Conservation (phyloP, 2,888 invertebrate genomes). For the Acronicta aceris region DNA sequence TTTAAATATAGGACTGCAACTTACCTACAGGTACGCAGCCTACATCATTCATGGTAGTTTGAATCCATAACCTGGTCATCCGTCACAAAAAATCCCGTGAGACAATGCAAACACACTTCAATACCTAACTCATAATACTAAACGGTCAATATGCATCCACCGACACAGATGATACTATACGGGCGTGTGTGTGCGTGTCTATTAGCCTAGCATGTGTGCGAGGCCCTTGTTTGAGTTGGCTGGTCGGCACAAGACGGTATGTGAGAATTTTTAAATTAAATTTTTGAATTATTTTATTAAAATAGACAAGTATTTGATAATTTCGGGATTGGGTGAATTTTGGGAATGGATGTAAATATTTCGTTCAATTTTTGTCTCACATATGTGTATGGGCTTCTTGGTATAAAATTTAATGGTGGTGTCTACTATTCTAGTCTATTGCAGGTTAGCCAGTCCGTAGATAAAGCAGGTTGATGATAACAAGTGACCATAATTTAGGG, state of each 20-base stretch:
- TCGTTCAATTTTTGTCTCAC: background rate
- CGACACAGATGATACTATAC: slow-evolving; percentile 54
- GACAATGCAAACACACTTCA: slow-evolving; percentile 59
- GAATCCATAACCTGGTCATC: background rate
- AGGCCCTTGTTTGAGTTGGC: slow-evolving; percentile 65
- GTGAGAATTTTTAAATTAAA: slow-evolving; percentile 54
- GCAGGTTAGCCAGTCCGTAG: no score
- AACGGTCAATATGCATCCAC: slow-evolving; percentile 84
- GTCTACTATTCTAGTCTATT: no score
- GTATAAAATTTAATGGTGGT: no score
- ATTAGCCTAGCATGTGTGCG: slow-evolving; percentile 66
- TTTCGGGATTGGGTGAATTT: background rate
- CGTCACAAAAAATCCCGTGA: slow-evolving; percentile 39
- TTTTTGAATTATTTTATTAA: slow-evolving; percentile 10
- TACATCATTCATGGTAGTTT: no score
- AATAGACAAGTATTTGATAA: rapidly evolving
- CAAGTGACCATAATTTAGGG: no score
- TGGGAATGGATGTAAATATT: background rate
- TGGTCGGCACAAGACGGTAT: slow-evolving; percentile 64
- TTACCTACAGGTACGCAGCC: no score
- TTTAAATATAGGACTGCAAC: no score
- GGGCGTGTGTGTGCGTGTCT: slow-evolving; percentile 63
- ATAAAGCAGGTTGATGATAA: no score
- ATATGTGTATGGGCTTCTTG: no score
- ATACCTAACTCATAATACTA: slow-evolving; percentile 77